Evolutionary conservation across 2,888 invertebrate genomes (phyloP).

Genomic region (Teinopalpus imperialis): DNA sequence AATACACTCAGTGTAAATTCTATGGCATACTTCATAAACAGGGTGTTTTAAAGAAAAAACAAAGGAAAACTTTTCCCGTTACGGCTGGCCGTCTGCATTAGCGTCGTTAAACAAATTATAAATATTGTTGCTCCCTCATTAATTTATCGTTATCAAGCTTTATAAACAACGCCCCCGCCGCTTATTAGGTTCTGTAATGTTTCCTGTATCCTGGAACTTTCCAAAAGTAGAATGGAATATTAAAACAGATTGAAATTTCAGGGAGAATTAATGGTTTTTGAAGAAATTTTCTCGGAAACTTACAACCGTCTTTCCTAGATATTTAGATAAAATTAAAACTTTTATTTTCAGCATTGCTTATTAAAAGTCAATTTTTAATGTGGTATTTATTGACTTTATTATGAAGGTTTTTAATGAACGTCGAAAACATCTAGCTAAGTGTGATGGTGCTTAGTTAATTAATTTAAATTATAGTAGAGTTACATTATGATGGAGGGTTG

Average conservation of each 20-base stretch:
- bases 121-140: constrained; percentile 37
- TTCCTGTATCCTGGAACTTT: constrained; percentile 14
- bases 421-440: too few species aligned
- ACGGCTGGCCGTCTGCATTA: constrained; percentile 28
- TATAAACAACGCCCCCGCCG: constrained; percentile 21
- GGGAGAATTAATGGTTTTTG: too few species aligned
- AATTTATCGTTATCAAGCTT: constrained; percentile 35
- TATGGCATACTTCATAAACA: constrained; percentile 11
- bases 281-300: too few species aligned
- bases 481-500: too few species aligned
- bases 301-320: too few species aligned
- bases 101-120: constrained; percentile 39
- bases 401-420: too few species aligned
- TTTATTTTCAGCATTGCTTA: too few species aligned
- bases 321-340: too few species aligned
- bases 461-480: too few species aligned
- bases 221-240: constrained; percentile 13
- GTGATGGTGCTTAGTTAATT: too few species aligned
- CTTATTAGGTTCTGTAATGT: constrained; percentile 19
- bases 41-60: constrained; percentile 12
- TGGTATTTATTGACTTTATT: too few species aligned
- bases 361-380: too few species aligned
- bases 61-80: constrained; percentile 18
- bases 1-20: neutral
- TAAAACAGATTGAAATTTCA: constrained; percentile 12